These are phyloP conservation scores for Coendou prehensilis DNA, from an alignment of 2,797 vertebrate genomes.

Conservation along the genomic window DNA sequence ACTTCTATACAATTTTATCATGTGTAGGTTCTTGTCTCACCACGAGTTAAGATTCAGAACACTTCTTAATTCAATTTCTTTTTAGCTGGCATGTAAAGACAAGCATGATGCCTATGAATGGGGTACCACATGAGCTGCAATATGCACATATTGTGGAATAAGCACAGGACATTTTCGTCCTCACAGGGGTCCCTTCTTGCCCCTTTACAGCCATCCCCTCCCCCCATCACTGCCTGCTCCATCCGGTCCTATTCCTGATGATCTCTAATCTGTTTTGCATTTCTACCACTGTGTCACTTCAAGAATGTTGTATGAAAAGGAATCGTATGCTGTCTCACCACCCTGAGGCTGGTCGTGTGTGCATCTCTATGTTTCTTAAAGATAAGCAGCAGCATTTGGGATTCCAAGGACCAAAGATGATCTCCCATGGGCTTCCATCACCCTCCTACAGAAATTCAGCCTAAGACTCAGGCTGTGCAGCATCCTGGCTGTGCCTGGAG, in stretches of 20 bases:
- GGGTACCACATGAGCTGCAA: no score
- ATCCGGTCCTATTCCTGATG: neutral
- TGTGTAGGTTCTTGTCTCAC: neutral
- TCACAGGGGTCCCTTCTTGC: neutral
- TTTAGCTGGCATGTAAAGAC: neutral
- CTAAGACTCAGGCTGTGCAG: neutral
- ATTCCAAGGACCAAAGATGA: neutral
- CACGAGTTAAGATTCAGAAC: neutral
- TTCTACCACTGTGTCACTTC: neutral
- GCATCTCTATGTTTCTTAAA: neutral
- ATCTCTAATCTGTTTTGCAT: neutral
- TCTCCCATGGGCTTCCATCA: neutral
- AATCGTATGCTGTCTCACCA: neutral
- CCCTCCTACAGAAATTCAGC: neutral
- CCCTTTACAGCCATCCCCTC: neutral
- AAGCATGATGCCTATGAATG: neutral
- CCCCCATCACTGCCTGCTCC: neutral
- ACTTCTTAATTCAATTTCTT: neutral
- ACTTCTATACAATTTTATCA: neutral
- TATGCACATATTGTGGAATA: neutral
- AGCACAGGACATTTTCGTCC: no score
- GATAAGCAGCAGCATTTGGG: neutral
- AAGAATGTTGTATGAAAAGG: neutral
- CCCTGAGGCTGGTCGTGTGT: no score
- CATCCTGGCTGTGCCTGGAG: neutral